Percentiles rank a stretch among this genome's conserved stretches.
phyloP scores from a whole-genome alignment of 2,888 invertebrate genomes.

The Eumacrocentrus americanus region DNA sequence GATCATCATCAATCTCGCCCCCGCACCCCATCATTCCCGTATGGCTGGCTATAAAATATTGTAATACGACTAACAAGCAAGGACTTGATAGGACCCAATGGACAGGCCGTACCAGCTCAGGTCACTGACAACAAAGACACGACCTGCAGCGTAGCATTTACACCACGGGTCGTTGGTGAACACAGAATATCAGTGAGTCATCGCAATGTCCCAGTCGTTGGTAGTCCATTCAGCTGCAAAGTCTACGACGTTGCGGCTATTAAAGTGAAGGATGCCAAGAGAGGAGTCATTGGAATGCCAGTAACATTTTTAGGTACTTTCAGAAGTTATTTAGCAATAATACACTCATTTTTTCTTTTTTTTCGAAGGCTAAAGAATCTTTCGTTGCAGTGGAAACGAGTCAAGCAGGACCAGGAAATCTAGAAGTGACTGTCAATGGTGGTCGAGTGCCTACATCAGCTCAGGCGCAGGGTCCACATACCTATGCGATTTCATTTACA shows the following conservation, averaged over 20 bases:
- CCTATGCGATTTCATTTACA: constrained; percentile 96
- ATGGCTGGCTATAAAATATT: constrained; percentile 48
- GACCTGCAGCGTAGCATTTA: constrained; percentile 88
- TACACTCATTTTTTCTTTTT: not conserved
- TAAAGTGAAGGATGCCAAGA: constrained; percentile 88
- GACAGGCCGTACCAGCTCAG: constrained; percentile 87
- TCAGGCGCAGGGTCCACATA: constrained; percentile 94
- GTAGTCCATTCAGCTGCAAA: constrained; percentile 93
- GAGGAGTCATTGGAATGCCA: constrained; percentile 86
- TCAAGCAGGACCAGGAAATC: constrained; percentile 96
- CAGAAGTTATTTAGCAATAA: not conserved
- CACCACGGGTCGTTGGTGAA: constrained; percentile 88
- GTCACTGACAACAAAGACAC: constrained; percentile 83
- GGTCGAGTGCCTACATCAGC: constrained; percentile 96
- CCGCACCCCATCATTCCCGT: constrained; percentile 33
- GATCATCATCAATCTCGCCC: not conserved
- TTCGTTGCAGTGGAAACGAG: constrained; percentile 85
- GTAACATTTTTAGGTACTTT: constrained; percentile 83
- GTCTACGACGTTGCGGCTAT: constrained; percentile 94
- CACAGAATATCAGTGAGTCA: constrained; percentile 88
- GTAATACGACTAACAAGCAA: constrained; percentile 56
- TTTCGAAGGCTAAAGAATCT: constrained; percentile 6
- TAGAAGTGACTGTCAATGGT: constrained; percentile 98
- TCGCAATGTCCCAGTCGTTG: constrained; percentile 81
- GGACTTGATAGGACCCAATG: constrained; percentile 81